Conservation (phyloP, 1,140 invertebrate species). For the Acromyrmex echinatior region DNA sequence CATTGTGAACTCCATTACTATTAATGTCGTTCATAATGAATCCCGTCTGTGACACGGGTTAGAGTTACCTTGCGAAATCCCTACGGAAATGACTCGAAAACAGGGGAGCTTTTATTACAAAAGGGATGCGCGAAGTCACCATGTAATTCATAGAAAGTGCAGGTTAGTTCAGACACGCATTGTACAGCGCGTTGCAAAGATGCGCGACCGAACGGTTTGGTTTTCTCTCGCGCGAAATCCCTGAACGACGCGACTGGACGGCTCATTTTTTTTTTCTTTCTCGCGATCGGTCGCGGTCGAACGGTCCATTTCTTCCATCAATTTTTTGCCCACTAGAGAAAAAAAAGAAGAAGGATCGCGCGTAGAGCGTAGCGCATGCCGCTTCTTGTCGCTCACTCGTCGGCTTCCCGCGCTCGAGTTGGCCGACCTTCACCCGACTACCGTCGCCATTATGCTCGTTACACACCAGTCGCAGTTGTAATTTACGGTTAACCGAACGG, state of each 20-base stretch:
- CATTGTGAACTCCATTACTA: conserved; percentile 6
- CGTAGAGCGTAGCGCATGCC: not conserved
- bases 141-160: not conserved
- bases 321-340: not conserved
- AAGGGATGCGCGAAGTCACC: conserved; percentile 10
- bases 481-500: conserved; percentile 82
- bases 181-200: conserved; percentile 15
- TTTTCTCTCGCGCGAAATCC: not conserved
- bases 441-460: conserved; percentile 79
- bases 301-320: conserved; percentile 16
- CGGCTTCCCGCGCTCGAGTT: conserved; percentile 74
- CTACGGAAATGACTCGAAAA: conserved; percentile 41
- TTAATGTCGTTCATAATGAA: conserved; percentile 37
- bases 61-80: conserved; percentile 8
- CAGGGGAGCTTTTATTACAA: conserved; percentile 19
- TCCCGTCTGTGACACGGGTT: not conserved
- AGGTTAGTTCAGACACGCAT: conserved; percentile 19
- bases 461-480: conserved; percentile 78
- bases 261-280: not conserved
- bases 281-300: conserved; percentile 1
- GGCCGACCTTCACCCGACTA: conserved; percentile 80
- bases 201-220: not conserved
- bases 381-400: conserved; percentile 54
- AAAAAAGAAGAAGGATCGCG: conserved; percentile 16
- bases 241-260: not conserved